Evolutionary conservation across 2,797 vertebrate species (phyloP).

Genomic region (Hyperoplus immaculatus): DNA sequence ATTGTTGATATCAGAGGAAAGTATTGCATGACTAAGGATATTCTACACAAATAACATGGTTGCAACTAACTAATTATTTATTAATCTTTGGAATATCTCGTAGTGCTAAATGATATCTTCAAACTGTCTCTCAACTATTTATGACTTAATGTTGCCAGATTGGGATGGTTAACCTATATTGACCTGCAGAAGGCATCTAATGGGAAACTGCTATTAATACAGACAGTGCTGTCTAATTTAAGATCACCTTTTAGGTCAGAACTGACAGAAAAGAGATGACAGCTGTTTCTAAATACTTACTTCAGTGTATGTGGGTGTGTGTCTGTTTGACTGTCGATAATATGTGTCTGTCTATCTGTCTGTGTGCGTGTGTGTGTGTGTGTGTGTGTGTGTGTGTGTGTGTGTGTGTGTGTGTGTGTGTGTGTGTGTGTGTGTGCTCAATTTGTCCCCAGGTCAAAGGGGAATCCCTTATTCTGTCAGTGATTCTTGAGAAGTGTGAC

Average conservation of each 20-base stretch:
- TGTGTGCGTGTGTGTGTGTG: no score
- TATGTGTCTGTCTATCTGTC: no score
- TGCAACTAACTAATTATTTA: not conserved
- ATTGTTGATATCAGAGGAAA: not conserved
- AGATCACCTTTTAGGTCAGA: constrained; percentile 26
- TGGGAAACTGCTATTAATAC: constrained; percentile 1
- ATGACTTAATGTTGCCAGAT: not conserved
- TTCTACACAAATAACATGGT: not conserved
- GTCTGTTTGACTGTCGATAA: not conserved
- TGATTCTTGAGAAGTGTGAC: no score
- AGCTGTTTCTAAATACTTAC: constrained; percentile 34
- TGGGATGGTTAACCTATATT: not conserved
- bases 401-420: not conserved
- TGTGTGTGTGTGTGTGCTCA: not conserved
- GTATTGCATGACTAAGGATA: not conserved
- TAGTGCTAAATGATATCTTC: not conserved
- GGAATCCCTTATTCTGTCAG: not conserved
- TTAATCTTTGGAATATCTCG: not conserved
- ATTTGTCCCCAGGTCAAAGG: constrained; percentile 2
- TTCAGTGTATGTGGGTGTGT: not conserved
- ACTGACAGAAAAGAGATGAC: constrained; percentile 11
- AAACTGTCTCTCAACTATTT: no score
- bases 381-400: no score
- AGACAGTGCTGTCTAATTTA: constrained; percentile 23
- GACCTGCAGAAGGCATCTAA: not conserved